Percentiles rank a stretch among this genome's conserved stretches.
Evolutionary conservation across 2,113 vertebrate species (phyloP).

Genomic region (Tilapia sparmanii): DNA sequence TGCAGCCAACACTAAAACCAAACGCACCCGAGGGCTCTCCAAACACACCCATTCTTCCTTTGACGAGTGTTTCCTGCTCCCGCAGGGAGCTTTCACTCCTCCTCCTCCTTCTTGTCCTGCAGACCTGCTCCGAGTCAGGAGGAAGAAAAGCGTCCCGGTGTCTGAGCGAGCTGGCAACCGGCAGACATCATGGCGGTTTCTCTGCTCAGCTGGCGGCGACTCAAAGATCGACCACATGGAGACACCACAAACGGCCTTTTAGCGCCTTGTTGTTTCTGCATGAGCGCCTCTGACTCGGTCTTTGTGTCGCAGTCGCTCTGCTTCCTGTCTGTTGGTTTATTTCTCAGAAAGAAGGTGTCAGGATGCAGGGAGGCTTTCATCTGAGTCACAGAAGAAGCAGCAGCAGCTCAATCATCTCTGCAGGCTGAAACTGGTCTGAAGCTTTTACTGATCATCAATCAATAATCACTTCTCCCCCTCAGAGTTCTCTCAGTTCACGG

Average conservation of each 20-base stretch:
- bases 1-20: constrained; percentile 17
- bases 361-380: not conserved
- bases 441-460: not conserved
- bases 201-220: not conserved
- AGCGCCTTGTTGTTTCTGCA: not conserved
- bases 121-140: constrained; percentile 24
- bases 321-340: constrained; percentile 24
- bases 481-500: not conserved
- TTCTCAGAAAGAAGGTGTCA: not conserved
- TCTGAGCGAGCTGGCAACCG: not conserved
- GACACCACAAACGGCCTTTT: not conserved
- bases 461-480: not conserved
- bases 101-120: not conserved
- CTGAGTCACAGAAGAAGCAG: not conserved
- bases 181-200: not conserved
- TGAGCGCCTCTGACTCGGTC: not conserved
- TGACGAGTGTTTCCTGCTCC: constrained; percentile 5
- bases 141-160: constrained; percentile 11
- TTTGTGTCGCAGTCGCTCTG: not conserved
- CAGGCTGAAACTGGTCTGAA: not conserved
- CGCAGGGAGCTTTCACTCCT: constrained; percentile 8
- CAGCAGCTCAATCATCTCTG: not conserved
- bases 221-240: not conserved
- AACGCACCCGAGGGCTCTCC: constrained; percentile 10
- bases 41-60: not conserved